Percentiles rank a stretch among this genome's conserved stretches.
phyloP scores from a whole-genome alignment of 2,113 vertebrate genomes.

The Struthio camelus region DNA sequence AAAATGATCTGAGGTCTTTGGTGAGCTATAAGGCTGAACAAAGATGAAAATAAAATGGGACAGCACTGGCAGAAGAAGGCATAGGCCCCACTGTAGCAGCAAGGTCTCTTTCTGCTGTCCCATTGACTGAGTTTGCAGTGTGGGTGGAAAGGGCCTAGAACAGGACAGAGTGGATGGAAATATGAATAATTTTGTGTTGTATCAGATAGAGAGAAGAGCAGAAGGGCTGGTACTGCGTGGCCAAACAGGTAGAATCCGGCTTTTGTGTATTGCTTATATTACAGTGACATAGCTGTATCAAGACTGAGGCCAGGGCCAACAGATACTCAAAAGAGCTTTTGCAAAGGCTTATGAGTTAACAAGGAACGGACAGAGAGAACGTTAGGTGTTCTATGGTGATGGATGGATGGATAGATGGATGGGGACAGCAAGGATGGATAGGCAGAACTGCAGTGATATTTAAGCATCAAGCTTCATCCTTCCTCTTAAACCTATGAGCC shows the following conservation, averaged over 20 bases:
- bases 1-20: not conserved
- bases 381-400: not conserved
- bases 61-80: accelerated
- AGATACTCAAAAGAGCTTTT: not conserved
- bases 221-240: not conserved
- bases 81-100: accelerated
- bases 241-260: not conserved
- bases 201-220: not conserved
- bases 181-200: not conserved
- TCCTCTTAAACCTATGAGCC: not conserved
- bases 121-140: not conserved
- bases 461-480: not conserved
- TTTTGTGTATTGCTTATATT: not conserved
- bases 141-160: not conserved
- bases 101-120: not conserved
- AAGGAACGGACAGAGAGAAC: not conserved
- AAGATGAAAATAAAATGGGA: not conserved
- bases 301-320: not conserved
- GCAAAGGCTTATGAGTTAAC: not conserved
- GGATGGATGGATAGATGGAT: not conserved
- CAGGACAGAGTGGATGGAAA: not conserved
- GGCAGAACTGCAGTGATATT: not conserved
- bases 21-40: not conserved
- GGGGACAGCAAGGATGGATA: not conserved
- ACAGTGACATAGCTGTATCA: not conserved